A percentile compares a stretch with the other conserved stretches of the same genome.
These are phyloP conservation scores for Panthera uncia DNA, from an alignment of 2,113 vertebrate genomes.

Conservation along the genomic window DNA sequence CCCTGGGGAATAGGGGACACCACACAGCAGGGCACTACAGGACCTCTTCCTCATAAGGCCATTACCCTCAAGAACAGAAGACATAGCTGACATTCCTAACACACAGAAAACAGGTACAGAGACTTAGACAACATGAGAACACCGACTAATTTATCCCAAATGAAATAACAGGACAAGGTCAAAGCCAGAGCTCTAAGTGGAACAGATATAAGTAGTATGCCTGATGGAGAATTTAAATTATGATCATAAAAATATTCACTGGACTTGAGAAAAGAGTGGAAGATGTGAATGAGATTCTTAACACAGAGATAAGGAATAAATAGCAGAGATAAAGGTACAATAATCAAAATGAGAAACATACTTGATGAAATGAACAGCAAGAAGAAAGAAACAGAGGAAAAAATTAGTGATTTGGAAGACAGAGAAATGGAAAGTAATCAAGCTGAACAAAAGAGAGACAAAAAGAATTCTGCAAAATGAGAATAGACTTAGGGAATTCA, in stretches of 20 bases:
- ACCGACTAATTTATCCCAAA: neutral
- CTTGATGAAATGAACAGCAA: neutral
- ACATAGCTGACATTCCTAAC: neutral
- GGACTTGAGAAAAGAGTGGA: neutral
- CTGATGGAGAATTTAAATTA: neutral
- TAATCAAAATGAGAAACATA: neutral
- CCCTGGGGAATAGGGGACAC: neutral
- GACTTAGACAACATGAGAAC: neutral
- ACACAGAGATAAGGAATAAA: neutral
- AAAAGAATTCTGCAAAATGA: neutral
- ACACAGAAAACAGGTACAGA: neutral
- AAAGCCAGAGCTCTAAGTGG: neutral
- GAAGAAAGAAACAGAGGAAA: neutral
- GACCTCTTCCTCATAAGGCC: neutral
- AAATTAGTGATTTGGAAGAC: neutral
- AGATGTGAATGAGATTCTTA: neutral
- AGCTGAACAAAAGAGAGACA: neutral
- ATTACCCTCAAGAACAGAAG: neutral
- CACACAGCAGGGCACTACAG: neutral
- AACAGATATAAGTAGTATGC: neutral
- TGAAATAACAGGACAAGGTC: neutral
- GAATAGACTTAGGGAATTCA: neutral
- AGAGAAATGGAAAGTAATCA: neutral
- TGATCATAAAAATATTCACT: neutral
- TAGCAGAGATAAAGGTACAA: neutral